Base-by-base conservation (phyloP, 2,888 invertebrate species). In the Dione vanillae region DNA sequence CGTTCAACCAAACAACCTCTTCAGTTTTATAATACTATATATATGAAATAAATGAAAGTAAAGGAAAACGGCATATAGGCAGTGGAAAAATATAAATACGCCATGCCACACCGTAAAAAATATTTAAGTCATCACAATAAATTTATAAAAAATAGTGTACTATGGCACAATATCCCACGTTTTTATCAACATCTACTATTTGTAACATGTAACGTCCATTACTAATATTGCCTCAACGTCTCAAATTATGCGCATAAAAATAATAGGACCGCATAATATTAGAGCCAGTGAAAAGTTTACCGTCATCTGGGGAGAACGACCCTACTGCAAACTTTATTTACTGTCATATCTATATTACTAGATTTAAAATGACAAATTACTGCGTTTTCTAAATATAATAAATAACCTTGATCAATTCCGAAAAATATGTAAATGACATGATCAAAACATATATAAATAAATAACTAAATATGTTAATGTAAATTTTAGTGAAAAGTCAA, bases 171-270 rank as follows among this genome's bases (percentile, higher is more conserved):
- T 49, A 14, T 49, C 16, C 14, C 47, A 14, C 51, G 49, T 49
- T 47, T 64, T 37, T 64, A 56, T 51, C 37, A 64, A 51, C 37
- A 47, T 40, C 37, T 40, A 64, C 49, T 64, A 49, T 64, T 73
- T 68, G 27, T 41, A 65, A 47, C 59, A 41, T 52, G 69, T 64
- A 56, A 76, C 72, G 75, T 77, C 74, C 74, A 73, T 72, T 73
- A 75, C 69, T 67, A 71, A 71, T 70, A 74, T 75, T 75, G 69
- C 59, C 37, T 70, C 65, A 65, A 67, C 69, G 66, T 65, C 67
- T 58, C 37, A 70, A 72, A 74, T 70, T 72, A 70, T 72, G 72
- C 70, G 69, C 71, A 70, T 74, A 68, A 72, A 72, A 69, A 66
- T 70, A 49, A 54, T 43, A 71, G 52, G 70, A 67, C 65, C 70